phyloP scores from a whole-genome alignment of 2,888 invertebrate species.

The Sacculina carcini region DNA sequence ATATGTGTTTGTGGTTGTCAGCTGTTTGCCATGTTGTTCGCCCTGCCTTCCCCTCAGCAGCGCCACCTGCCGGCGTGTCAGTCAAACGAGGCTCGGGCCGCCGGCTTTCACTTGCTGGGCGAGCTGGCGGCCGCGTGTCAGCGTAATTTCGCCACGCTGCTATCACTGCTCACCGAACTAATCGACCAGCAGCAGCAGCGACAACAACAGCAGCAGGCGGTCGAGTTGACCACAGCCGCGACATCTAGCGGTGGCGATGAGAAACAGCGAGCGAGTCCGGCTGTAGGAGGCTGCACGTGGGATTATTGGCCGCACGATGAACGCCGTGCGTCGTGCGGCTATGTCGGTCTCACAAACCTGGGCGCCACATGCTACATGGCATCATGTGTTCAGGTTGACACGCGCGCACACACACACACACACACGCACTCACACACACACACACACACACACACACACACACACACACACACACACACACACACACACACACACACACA shows the following conservation, averaged over 20 bases:
- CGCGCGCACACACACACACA: too few relatives aligned
- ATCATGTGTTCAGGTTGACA: slow-evolving; percentile 72
- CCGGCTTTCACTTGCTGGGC: slow-evolving; percentile 68
- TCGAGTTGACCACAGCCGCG: too few relatives aligned
- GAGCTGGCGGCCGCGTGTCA: slow-evolving; percentile 61
- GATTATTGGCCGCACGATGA: slow-evolving; percentile 96
- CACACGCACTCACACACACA: too few relatives aligned
- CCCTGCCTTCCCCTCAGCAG: slow-evolving; percentile 56
- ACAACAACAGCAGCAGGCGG: too few relatives aligned
- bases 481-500: too few relatives aligned
- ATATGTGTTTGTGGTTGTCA: slow-evolving; percentile 26
- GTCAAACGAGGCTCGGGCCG: slow-evolving; percentile 55
- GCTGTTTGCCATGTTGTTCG: slow-evolving; percentile 66
- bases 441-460: too few relatives aligned
- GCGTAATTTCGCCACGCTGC: slow-evolving; percentile 58
- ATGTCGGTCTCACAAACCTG: slow-evolving; percentile 75
- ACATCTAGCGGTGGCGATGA: slow-evolving; percentile 13
- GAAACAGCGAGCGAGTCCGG: slow-evolving; percentile 19
- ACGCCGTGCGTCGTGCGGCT: slow-evolving; percentile 74
- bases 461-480: too few relatives aligned
- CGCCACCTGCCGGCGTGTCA: slow-evolving; percentile 79
- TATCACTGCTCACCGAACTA: slow-evolving; percentile 54
- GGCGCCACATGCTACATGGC: slow-evolving; percentile 97
- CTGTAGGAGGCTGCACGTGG: slow-evolving; percentile 70
- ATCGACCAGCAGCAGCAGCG: slow-evolving; percentile 39